A percentile compares a stretch with the other conserved stretches of the same genome.
Conservation (phyloP, 2,113 vertebrate species). For the Spea bombifrons region DNA sequence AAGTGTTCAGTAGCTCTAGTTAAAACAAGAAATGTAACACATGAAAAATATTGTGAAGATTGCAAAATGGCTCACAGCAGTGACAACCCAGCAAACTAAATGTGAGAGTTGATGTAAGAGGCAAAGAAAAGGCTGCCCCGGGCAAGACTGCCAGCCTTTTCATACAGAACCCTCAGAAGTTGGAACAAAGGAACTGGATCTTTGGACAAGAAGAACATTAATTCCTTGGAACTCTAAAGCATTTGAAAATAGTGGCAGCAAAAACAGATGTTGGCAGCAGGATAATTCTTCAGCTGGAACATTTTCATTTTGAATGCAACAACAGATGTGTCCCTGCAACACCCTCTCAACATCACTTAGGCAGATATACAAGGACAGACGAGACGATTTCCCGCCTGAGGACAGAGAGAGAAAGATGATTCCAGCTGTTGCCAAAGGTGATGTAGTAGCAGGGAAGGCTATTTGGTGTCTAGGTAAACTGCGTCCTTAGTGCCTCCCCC, state of each 20-base stretch:
- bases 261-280: conserved; percentile 37
- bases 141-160: background rate
- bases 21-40: background rate
- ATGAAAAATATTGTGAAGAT: background rate
- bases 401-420: background rate
- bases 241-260: conserved; percentile 11
- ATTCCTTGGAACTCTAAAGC: conserved; percentile 9
- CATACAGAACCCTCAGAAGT: background rate
- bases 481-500: too few relatives aligned
- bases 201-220: background rate
- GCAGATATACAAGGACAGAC: background rate
- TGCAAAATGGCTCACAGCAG: background rate
- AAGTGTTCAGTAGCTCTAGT: background rate
- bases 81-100: background rate
- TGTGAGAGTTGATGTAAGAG: background rate
- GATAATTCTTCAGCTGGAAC: conserved; percentile 2
- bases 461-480: too few relatives aligned
- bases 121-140: background rate
- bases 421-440: too few relatives aligned
- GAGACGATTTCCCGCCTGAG: background rate
- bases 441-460: too few relatives aligned
- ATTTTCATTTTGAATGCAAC: background rate
- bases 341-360: background rate
- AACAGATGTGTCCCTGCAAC: conserved; percentile 1
- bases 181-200: background rate